A percentile compares a stretch with the other conserved stretches of the same genome.
Evolutionary conservation across 2,888 invertebrate species (phyloP).

Genomic region (Nymphalis urticae): DNA sequence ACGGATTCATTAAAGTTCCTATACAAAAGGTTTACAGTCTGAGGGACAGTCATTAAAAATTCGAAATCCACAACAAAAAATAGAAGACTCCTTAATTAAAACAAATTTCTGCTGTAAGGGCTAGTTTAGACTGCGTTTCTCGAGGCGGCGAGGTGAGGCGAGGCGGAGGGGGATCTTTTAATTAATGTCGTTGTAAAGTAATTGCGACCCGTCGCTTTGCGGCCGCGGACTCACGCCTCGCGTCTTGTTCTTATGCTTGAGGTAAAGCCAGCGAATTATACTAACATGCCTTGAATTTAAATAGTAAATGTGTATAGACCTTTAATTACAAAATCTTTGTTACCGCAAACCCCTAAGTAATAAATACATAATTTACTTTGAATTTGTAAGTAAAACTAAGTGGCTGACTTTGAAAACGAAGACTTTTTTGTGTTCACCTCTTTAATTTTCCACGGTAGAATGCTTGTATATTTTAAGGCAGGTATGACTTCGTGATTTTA

Average conservation of each 20-base stretch:
- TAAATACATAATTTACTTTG: too few relatives aligned
- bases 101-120: constrained; percentile 63
- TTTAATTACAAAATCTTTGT: constrained; percentile 5
- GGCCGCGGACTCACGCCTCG: constrained; percentile 34
- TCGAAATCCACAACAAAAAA: constrained; percentile 43
- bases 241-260: constrained; percentile 26
- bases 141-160: constrained; percentile 41
- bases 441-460: too few relatives aligned
- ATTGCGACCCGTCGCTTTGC: constrained; percentile 71
- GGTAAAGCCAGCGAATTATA: constrained; percentile 21
- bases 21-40: constrained; percentile 37
- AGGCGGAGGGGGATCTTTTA: constrained; percentile 53
- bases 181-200: constrained; percentile 76
- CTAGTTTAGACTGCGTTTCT: constrained; percentile 64
- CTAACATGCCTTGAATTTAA: constrained; percentile 4
- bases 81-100: constrained; percentile 71
- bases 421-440: too few relatives aligned
- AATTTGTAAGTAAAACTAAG: too few relatives aligned
- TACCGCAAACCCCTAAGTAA: background rate
- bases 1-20: constrained; percentile 33
- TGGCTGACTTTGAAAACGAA: too few relatives aligned
- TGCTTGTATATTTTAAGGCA: too few relatives aligned
- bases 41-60: constrained; percentile 45
- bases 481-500: too few relatives aligned
- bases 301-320: background rate